Evolutionary conservation across 2,797 vertebrate species (phyloP).

Genomic region (Oryzias dopingdopingensis): DNA sequence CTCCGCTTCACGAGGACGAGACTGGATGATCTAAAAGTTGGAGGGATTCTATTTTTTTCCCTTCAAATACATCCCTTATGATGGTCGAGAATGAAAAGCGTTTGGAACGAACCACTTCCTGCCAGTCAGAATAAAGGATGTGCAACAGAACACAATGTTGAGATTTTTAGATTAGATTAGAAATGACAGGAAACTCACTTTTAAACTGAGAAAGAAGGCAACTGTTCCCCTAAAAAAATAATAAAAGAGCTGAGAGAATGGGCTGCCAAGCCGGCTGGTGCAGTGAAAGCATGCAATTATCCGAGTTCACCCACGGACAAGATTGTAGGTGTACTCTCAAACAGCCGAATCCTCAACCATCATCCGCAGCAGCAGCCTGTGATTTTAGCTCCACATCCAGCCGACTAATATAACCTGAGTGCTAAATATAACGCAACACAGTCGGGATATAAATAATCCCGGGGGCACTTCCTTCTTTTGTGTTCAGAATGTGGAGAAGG

Average conservation of each 20-base stretch:
- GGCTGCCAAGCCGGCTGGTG: conserved; percentile 43
- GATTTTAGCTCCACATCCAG: conserved; percentile 54
- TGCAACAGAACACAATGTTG: conserved; percentile 36
- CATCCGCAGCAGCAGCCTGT: conserved; percentile 24
- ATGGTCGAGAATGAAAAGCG: conserved; percentile 1
- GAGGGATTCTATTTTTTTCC: conserved; percentile 2
- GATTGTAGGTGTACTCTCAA: conserved; percentile 63
- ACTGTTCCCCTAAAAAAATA: conserved; percentile 37
- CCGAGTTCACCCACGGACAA: conserved; percentile 42
- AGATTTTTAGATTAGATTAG: conserved; percentile 52
- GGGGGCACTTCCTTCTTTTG: conserved; percentile 63
- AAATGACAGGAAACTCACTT: conserved; percentile 45
- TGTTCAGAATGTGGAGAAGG: conserved; percentile 44
- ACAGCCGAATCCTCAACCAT: conserved; percentile 50
- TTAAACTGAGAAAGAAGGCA: conserved; percentile 6
- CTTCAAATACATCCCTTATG: conserved; percentile 13
- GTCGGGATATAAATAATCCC: conserved; percentile 59
- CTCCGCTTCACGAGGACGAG: conserved; percentile 27
- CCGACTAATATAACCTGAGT: conserved; percentile 59
- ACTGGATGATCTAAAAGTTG: conserved; percentile 27
- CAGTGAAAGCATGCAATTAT: conserved; percentile 69
- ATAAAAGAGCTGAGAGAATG: conserved; percentile 16
- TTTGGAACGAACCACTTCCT: not conserved
- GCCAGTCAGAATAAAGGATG: not conserved
- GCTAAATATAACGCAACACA: conserved; percentile 64